Conservation (phyloP, 2,888 invertebrate species). For the Parnassius mnemosyne region DNA sequence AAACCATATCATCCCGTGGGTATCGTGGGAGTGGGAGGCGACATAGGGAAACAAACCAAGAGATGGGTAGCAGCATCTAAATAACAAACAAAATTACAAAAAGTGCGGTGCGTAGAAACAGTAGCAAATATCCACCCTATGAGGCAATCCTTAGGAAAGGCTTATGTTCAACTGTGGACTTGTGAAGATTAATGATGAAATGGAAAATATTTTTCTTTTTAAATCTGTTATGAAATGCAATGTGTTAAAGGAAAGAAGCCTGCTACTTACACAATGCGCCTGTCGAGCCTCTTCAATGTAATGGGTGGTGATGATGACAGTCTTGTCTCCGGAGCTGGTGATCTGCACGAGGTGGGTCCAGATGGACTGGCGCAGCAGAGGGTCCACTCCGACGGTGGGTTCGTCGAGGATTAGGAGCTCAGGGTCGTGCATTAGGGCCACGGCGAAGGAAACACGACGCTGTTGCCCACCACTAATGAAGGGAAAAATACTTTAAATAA, state of each 20-base stretch:
- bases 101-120: too few species aligned
- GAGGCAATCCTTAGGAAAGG: too few species aligned
- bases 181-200: too few species aligned
- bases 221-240: too few species aligned
- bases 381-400: slow-evolving; percentile 96
- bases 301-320: slow-evolving; percentile 91
- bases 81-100: too few species aligned
- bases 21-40: too few species aligned
- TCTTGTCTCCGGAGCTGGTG: slow-evolving; percentile 93
- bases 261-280: slow-evolving; percentile 88
- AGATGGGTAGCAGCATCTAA: too few species aligned
- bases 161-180: too few species aligned
- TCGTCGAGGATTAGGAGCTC: slow-evolving; percentile 95
- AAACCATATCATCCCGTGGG: too few species aligned
- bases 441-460: slow-evolving; percentile 94
- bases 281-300: slow-evolving; percentile 97
- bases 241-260: background rate
- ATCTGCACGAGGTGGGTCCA: slow-evolving; percentile 96
- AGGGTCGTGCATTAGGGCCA: slow-evolving; percentile 95
- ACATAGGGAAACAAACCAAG: too few species aligned
- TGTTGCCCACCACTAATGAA: slow-evolving; percentile 91
- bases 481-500: background rate
- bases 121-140: too few species aligned
- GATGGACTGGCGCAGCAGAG: slow-evolving; percentile 92
- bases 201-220: too few species aligned